Conservation (phyloP, 2,797 vertebrate species). For the Morus bassanus region DNA sequence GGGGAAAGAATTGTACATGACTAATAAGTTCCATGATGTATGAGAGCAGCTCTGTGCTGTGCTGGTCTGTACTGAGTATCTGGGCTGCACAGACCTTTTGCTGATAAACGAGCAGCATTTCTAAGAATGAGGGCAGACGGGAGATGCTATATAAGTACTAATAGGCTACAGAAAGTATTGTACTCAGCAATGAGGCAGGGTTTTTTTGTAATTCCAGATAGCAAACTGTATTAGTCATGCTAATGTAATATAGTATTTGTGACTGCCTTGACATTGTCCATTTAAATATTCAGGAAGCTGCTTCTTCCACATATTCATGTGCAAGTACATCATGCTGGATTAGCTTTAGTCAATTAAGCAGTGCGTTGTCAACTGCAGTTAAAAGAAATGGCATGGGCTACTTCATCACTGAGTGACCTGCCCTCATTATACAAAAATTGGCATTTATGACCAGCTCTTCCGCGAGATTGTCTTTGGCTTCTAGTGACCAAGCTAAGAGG, state of each 20-base stretch:
- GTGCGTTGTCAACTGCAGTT: background rate
- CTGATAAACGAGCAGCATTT: conserved; percentile 53
- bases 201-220: conserved; percentile 10
- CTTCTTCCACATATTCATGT: background rate
- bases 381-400: background rate
- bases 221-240: conserved; percentile 23
- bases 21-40: conserved; percentile 44
- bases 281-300: conserved; percentile 36
- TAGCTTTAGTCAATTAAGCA: conserved; percentile 39
- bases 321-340: background rate
- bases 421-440: background rate
- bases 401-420: background rate
- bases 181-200: background rate
- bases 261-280: background rate
- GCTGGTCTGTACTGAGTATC: background rate
- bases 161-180: background rate
- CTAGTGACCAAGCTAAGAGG: background rate
- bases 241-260: conserved; percentile 20
- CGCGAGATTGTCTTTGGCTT: background rate
- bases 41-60: background rate
- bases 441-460: background rate
- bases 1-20: background rate
- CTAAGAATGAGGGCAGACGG: background rate
- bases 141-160: conserved; percentile 31
- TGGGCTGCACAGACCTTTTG: background rate